phyloP scores from a whole-genome alignment of 2,888 invertebrate genomes.

The Rhyacophila evoluta region DNA sequence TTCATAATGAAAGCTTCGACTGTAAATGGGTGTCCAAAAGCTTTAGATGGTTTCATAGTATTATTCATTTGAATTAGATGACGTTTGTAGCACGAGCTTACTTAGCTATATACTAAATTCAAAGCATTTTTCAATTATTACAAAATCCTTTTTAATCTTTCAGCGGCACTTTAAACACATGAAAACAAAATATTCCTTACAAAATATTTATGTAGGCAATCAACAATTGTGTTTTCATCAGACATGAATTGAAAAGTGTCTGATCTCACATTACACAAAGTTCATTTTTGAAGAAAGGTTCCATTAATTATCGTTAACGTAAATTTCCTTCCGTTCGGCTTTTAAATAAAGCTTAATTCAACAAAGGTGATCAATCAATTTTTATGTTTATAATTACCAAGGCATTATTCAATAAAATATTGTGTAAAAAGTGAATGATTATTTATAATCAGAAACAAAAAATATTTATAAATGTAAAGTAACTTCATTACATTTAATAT shows the following conservation, averaged over 20 bases:
- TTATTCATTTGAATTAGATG: no score
- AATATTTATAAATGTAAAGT: no score
- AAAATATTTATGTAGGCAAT: neutral
- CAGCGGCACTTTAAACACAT: neutral
- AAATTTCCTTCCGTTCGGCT: neutral
- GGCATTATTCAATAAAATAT: no score
- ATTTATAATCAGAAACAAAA: no score
- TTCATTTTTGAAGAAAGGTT: conserved; percentile 11
- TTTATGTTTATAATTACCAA: no score
- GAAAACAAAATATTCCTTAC: conserved; percentile 4
- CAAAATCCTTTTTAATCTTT: neutral
- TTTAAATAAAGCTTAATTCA: neutral
- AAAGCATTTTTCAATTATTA: no score
- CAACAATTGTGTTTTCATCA: neutral
- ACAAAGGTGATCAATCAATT: neutral
- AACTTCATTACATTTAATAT: no score
- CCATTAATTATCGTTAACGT: conserved; percentile 6
- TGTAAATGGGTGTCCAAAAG: no score
- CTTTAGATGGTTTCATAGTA: no score
- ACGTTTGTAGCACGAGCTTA: no score
- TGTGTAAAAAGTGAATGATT: no score
- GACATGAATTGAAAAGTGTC: neutral
- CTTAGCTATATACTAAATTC: no score
- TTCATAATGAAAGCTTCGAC: neutral
- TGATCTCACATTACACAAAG: neutral